phyloP scores from a whole-genome alignment of 2,113 vertebrate genomes.

The Apodemus sylvaticus region DNA sequence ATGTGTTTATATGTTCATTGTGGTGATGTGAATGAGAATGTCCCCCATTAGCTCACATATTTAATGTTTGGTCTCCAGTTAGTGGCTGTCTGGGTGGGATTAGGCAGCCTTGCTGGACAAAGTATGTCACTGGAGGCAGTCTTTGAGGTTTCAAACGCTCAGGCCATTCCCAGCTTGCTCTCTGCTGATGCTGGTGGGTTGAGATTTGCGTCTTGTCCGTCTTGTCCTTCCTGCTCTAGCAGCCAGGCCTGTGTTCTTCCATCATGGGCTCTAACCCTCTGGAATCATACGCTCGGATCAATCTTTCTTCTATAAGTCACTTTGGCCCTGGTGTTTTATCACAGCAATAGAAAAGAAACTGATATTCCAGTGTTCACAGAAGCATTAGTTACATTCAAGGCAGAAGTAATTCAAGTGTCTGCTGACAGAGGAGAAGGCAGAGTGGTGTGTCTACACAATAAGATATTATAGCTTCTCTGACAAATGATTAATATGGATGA shows the following conservation, averaged over 20 bases:
- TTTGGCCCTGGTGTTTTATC: neutral
- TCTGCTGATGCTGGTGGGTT: neutral
- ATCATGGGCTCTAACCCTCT: neutral
- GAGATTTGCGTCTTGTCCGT: neutral
- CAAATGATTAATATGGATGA: neutral
- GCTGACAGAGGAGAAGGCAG: neutral
- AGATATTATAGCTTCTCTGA: neutral
- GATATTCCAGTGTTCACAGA: neutral
- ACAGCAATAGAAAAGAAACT: neutral
- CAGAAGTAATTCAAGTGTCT: neutral
- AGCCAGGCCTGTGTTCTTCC: neutral
- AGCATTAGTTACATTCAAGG: neutral
- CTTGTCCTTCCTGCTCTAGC: neutral
- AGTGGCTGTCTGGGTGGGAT: neutral
- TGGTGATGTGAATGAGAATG: neutral
- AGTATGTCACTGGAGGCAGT: neutral
- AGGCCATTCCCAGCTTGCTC: neutral
- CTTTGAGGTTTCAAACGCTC: neutral
- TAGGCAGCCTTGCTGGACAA: neutral
- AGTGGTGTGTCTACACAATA: neutral
- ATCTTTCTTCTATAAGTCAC: neutral
- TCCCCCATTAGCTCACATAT: neutral
- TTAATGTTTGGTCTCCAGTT: neutral
- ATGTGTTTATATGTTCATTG: neutral
- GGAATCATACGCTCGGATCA: neutral